Evolutionary conservation across 2,888 invertebrate species (phyloP).

Genomic region (Cheilosia variabilis): DNA sequence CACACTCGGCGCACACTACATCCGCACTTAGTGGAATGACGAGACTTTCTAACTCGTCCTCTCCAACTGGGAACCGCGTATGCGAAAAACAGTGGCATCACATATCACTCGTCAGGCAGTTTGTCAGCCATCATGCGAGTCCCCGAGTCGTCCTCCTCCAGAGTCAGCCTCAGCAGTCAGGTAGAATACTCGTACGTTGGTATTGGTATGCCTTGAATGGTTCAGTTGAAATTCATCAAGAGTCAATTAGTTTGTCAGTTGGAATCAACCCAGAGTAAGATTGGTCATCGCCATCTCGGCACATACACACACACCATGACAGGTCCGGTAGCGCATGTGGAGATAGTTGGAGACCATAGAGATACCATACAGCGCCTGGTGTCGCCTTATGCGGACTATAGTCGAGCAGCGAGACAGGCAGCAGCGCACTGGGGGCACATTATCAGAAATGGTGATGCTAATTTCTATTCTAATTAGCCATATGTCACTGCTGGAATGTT

Average conservation of each 20-base stretch:
- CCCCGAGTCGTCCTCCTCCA: constrained; percentile 31
- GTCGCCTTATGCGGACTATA: constrained; percentile 45
- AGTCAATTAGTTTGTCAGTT: constrained; percentile 75
- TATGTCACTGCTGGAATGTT: constrained; percentile 73
- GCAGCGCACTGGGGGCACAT: constrained; percentile 56
- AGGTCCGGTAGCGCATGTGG: constrained; percentile 17
- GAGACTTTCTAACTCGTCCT: constrained; percentile 54
- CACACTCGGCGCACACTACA: constrained; percentile 31
- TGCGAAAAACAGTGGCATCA: constrained; percentile 44
- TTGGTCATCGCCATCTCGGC: constrained; percentile 47
- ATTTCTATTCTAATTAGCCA: constrained; percentile 76
- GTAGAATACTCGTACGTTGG: not conserved
- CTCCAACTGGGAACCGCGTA: not conserved
- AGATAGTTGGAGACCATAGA: constrained; percentile 13
- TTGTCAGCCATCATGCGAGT: constrained; percentile 65
- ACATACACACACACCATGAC: constrained; percentile 20
- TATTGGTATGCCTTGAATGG: constrained; percentile 26
- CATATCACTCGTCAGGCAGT: constrained; percentile 49
- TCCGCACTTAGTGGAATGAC: constrained; percentile 24
- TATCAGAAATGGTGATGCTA: constrained; percentile 75
- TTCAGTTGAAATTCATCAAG: constrained; percentile 65
- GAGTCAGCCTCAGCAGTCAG: too few species aligned
- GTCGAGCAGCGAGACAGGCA: constrained; percentile 31
- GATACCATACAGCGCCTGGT: constrained; percentile 13
- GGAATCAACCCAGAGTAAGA: constrained; percentile 36